Conservation (phyloP, 1,140 invertebrate genomes). For the Cepaea nemoralis region DNA sequence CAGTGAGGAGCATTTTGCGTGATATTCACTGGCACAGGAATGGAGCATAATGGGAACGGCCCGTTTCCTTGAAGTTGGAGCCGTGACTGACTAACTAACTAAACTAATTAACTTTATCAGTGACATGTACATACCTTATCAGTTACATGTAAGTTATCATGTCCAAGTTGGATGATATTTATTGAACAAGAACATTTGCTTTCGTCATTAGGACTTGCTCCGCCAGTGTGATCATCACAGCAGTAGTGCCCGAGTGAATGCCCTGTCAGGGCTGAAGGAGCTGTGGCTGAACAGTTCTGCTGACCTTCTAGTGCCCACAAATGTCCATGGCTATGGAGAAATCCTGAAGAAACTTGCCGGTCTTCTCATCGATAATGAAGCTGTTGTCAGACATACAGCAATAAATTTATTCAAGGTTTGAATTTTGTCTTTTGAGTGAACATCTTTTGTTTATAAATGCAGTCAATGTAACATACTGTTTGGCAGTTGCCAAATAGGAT, state of each 20-base stretch:
- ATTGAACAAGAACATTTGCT: not conserved
- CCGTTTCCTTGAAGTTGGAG: no score
- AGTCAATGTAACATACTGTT: no score
- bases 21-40: no score
- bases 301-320: constrained; percentile 74
- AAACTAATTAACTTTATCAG: no score
- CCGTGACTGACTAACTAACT: no score
- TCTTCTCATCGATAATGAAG: constrained; percentile 81
- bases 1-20: no score
- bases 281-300: constrained; percentile 64
- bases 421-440: constrained; percentile 65
- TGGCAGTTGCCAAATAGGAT: no score
- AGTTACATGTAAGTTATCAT: no score
- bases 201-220: constrained; percentile 78
- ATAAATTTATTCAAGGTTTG: constrained; percentile 78
- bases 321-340: constrained; percentile 77
- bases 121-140: no score
- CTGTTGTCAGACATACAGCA: constrained; percentile 78
- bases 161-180: not conserved
- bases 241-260: constrained; percentile 79
- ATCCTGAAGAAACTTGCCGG: constrained; percentile 80
- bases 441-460: no score
- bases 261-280: constrained; percentile 81
- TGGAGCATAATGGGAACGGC: no score
- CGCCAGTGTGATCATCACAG: constrained; percentile 85